Percentiles rank a stretch among this genome's conserved stretches.
Evolutionary conservation across 30 jellyfish, hydroid and myxozoan genomes (phyloP).

Genomic region (Cassiopea andromeda): DNA sequence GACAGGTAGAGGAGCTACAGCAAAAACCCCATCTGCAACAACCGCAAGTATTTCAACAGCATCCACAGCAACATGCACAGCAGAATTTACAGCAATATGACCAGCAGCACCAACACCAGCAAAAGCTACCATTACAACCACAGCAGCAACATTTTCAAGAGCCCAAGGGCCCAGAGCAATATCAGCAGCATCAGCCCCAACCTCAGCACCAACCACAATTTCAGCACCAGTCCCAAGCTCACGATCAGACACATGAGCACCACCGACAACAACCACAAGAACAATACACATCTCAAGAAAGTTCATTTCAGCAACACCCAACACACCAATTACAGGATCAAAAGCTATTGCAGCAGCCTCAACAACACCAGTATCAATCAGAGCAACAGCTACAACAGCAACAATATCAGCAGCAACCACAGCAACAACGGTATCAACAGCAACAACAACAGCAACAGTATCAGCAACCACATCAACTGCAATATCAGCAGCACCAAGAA

Average conservation of each 20-base stretch:
- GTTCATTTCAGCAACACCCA: slow-evolving; percentile 5
- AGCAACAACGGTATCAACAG: slow-evolving; percentile 29
- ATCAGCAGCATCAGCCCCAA: slow-evolving; percentile 2
- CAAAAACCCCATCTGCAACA: not conserved
- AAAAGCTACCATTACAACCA: not conserved
- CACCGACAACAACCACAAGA: slow-evolving; percentile 13
- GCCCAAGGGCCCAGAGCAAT: not conserved
- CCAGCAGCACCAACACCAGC: slow-evolving; percentile 24
- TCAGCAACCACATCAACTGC: slow-evolving; percentile 15
- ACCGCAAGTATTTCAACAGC: slow-evolving; percentile 15
- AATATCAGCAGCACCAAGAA: slow-evolving; percentile 15
- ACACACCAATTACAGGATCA: not conserved
- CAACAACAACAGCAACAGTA: slow-evolving; percentile 18
- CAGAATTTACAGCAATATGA: slow-evolving; percentile 10
- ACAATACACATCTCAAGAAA: slow-evolving; percentile 1
- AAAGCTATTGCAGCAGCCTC: slow-evolving; percentile 5
- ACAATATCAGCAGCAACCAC: slow-evolving; percentile 18
- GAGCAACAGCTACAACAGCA: slow-evolving; percentile 20
- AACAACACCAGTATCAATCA: slow-evolving; percentile 23
- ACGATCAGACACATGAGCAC: slow-evolving; percentile 11
- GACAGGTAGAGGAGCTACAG: not conserved
- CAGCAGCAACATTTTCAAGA: not conserved
- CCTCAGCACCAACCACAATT: not conserved
- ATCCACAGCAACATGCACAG: slow-evolving; percentile 5
- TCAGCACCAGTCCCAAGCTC: slow-evolving; percentile 26